Evolutionary conservation across 2,888 invertebrate species (phyloP).

Genomic region (Spicauda simplicius): DNA sequence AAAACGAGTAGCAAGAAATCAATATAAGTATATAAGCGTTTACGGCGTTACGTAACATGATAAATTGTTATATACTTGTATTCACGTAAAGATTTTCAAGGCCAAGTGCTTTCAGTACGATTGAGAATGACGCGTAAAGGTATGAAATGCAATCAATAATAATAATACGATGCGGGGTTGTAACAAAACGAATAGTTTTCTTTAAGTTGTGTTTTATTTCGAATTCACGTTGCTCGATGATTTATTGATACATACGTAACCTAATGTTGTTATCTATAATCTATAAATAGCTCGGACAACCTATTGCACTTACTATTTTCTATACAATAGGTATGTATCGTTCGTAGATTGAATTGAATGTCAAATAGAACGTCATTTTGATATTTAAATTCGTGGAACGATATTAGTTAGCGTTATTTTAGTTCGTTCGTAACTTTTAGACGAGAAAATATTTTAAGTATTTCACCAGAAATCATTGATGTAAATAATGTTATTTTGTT

Average conservation of each 20-base stretch:
- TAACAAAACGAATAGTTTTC: neutral
- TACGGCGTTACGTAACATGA: slow-evolving; percentile 71
- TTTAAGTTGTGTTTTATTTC: neutral
- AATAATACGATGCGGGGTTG: slow-evolving; percentile 35
- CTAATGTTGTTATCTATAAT: slow-evolving; percentile 29
- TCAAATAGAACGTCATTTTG: slow-evolving; percentile 26
- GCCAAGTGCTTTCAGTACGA: slow-evolving; percentile 66
- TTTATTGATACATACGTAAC: slow-evolving; percentile 22
- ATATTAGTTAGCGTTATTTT: neutral
- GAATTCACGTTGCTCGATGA: slow-evolving; percentile 5
- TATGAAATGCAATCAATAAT: slow-evolving; percentile 39
- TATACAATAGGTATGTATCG: slow-evolving; percentile 19
- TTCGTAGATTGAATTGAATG: slow-evolving; percentile 27
- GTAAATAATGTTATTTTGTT: neutral
- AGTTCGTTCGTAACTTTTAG: neutral
- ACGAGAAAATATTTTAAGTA: neutral
- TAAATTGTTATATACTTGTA: slow-evolving; percentile 61
- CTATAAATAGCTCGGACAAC: slow-evolving; percentile 33
- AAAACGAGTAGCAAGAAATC: slow-evolving; percentile 56
- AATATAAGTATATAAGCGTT: slow-evolving; percentile 57
- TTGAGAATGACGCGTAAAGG: slow-evolving; percentile 45
- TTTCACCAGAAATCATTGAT: neutral
- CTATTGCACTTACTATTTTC: slow-evolving; percentile 34
- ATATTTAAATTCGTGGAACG: slow-evolving; percentile 23
- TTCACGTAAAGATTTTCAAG: slow-evolving; percentile 67